Conservation (phyloP, 1,140 invertebrate genomes). For the Caerostris extrusa region DNA sequence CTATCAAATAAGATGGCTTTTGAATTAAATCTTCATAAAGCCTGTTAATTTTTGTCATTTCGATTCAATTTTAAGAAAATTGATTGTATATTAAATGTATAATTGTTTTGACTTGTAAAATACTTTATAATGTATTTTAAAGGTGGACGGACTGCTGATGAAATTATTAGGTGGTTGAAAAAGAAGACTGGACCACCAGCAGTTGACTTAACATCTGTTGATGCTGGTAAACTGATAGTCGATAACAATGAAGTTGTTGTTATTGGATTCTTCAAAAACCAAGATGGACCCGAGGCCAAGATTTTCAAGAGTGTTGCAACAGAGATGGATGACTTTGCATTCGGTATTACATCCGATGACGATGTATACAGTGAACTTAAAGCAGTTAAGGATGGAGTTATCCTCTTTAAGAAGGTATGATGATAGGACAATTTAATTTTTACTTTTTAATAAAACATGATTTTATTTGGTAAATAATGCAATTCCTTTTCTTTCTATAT, state of each 20-base stretch:
- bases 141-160: constrained; percentile 93
- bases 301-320: constrained; percentile 90
- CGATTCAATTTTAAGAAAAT: no score
- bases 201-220: constrained; percentile 86
- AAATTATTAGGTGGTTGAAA: constrained; percentile 94
- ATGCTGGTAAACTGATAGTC: constrained; percentile 92
- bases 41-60: no score
- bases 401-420: constrained; percentile 94
- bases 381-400: constrained; percentile 87
- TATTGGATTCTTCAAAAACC: constrained; percentile 97
- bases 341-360: constrained; percentile 91
- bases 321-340: constrained; percentile 92
- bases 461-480: background rate
- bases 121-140: background rate
- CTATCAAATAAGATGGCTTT: no score
- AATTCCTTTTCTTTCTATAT: constrained; percentile 71
- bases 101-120: no score
- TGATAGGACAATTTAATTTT: background rate
- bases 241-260: constrained; percentile 90
- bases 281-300: constrained; percentile 89
- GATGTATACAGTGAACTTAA: constrained; percentile 89
- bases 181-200: constrained; percentile 96
- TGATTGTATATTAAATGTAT: no score
- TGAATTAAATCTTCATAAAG: no score
- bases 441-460: background rate